Evolutionary conservation across 2,888 invertebrate species (phyloP), one percentile per base, ranked within the genome.

Genomic region (Aporophyla lueneburgensis): DNA sequence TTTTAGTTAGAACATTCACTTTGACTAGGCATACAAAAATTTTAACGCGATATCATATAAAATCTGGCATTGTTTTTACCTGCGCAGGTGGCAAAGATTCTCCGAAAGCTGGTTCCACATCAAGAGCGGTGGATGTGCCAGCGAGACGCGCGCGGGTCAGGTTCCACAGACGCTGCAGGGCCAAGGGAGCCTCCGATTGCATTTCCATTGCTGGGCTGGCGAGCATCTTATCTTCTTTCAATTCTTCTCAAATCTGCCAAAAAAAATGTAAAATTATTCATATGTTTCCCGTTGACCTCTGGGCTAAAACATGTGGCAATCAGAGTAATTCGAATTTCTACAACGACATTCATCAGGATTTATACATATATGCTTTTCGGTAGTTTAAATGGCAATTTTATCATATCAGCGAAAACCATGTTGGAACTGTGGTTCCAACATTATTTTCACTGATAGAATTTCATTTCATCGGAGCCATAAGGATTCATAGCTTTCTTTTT

Each of bases 181-280:
- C 96, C 86, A 95, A 86, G 0, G 97, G 96, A n/a, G 96, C 96
- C 84, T 98, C 95, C 33, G 91, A 89, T 77, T 94, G 91, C 76
- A 98, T 92, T 92, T 98, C 98, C 88, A 97, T 97, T 21, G 93
- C 92, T 53, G 95, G 93, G 88, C 92, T 94, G 69, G 96, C 94
- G 81, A 96, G 93, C 96, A 97, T 96, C 89, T 94, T 95, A 75
- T 58, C 51, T 76, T 76, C 70, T 78, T 73, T 81, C 69, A 80
- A 80, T 71, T 79, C n/a, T 86, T 79, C 40, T 74, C 71, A 86
- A 78, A 80, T 83, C 88, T 90, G 83, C 5, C 24, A 54, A 83
- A 75, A 69, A 81, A 84, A 61, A 19, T 10, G 10, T 6, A 6
- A 53, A 63, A 59, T 68, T 58, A 24, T 58, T 59, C 2, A 63